phyloP scores from a whole-genome alignment of 37 sponge, comb jelly and placozoan genomes.

The Hormiphora californensis region DNA sequence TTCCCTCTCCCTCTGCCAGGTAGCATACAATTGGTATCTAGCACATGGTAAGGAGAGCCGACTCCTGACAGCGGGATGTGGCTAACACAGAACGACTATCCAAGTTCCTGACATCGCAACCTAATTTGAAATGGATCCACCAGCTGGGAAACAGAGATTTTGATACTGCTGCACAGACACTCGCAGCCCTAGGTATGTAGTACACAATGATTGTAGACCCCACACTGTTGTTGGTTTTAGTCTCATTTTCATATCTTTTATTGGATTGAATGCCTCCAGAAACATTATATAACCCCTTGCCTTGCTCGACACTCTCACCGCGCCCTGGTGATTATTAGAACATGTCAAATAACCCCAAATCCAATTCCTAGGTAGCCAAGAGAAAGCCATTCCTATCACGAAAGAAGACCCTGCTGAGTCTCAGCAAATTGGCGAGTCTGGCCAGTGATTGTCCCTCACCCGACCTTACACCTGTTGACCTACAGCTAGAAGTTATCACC shows the following conservation, averaged over 20 bases:
- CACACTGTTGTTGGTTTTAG: too few relatives aligned
- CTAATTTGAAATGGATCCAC: constrained; percentile 27
- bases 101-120: constrained; percentile 24
- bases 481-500: constrained; percentile 1
- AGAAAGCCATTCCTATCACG: constrained; percentile 16
- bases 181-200: not conserved
- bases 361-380: too few relatives aligned
- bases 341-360: not conserved
- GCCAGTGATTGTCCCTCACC: not conserved
- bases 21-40: constrained; percentile 38
- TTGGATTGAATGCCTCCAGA: too few relatives aligned
- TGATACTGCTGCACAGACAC: not conserved
- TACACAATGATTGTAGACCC: too few relatives aligned
- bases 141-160: constrained; percentile 22
- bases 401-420: constrained; percentile 37
- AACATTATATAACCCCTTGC: too few relatives aligned
- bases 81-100: not conserved
- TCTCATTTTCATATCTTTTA: too few relatives aligned
- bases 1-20: too few relatives aligned
- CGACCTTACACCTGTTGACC: not conserved
- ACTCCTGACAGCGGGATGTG: constrained; percentile 16
- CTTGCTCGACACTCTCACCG: too few relatives aligned
- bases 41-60: constrained; percentile 6
- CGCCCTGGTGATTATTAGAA: too few relatives aligned
- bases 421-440: constrained; percentile 16